Evolutionary conservation across 2,888 invertebrate species (phyloP).

Genomic region (Xanthia icteritia): DNA sequence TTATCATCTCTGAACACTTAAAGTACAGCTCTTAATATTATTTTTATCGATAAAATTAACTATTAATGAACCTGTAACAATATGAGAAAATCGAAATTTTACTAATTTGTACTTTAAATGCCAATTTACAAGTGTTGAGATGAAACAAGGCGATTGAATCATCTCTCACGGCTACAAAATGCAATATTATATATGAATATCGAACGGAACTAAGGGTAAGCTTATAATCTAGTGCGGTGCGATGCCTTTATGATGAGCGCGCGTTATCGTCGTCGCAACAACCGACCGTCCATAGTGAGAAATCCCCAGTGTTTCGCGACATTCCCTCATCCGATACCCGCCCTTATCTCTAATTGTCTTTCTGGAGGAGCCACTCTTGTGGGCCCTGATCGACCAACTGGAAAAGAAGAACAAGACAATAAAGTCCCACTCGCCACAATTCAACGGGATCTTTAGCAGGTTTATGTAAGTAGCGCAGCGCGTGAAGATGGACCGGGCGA

Average conservation of each 20-base stretch:
- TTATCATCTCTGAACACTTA: conserved; percentile 90
- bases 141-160: conserved; percentile 85
- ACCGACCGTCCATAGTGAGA: conserved; percentile 89
- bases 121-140: conserved; percentile 89
- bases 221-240: conserved; percentile 89
- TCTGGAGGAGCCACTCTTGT: conserved; percentile 91
- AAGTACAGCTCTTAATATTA: conserved; percentile 90
- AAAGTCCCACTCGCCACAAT: conserved; percentile 89
- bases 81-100: conserved; percentile 90
- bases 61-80: conserved; percentile 91
- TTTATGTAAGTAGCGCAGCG: conserved; percentile 88
- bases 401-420: conserved; percentile 90
- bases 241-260: conserved; percentile 90
- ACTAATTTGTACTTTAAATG: conserved; percentile 91
- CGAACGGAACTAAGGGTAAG: conserved; percentile 85
- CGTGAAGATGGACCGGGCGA: conserved; percentile 88
- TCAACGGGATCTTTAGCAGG: conserved; percentile 81
- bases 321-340: conserved; percentile 88
- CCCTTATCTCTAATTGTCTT: conserved; percentile 90
- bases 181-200: conserved; percentile 81
- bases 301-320: conserved; percentile 90
- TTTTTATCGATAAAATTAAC: conserved; percentile 86
- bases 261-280: conserved; percentile 84
- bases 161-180: conserved; percentile 86
- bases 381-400: conserved; percentile 91